Evolutionary conservation across 2,113 vertebrate species (phyloP), one percentile per base, ranked within the genome.

Genomic region (Galemys pyrenaicus): DNA sequence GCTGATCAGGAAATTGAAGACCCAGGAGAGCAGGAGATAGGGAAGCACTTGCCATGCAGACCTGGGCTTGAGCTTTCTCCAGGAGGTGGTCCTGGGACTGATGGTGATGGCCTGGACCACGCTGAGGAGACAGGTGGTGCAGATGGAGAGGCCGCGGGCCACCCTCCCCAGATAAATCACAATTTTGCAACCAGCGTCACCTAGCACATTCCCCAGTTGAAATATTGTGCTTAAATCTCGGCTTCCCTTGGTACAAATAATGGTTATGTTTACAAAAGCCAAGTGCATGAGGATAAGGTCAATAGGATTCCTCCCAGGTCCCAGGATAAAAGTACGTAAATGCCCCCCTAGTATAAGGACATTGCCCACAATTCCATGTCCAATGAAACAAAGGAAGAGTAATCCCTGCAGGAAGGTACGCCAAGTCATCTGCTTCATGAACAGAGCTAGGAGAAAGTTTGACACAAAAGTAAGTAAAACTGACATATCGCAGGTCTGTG

Each of bases 221-320:
- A 81, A 80, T 49, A 49, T 3, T 41, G 22, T 17, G 8, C 3
- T 22, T 51, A 32, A 7, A 7, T 58, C 15, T 30, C 0, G 9
- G 11, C 58, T 46, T 24, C 49, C 41, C 56, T 13, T 64, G 37
- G n/a, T 32, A 71, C 68, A 89, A 46, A 94, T 24, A 12, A 35
- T 92, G 8, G 75, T n/a, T 39, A 16, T 8, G 44, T 94, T 94
- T 28, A 65, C 39, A 39, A 92, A 89, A 81, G 28, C 46, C 93
- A 95, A 26, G 46, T 94, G 90, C 4, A 78, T 71, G n/a, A 94
- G 62, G 11, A 92, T n/a, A 37, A 60, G 6, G 16, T 58, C 19
- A 22, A 70, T 7, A 4, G 49, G 9, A 22, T 62, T 93, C 44
- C 75, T 84, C 28, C 79, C 28, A 73, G 70, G 12, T 28, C 16